Evolutionary conservation across 2,888 invertebrate genomes (phyloP).

Genomic region (Hemithea aestivaria): DNA sequence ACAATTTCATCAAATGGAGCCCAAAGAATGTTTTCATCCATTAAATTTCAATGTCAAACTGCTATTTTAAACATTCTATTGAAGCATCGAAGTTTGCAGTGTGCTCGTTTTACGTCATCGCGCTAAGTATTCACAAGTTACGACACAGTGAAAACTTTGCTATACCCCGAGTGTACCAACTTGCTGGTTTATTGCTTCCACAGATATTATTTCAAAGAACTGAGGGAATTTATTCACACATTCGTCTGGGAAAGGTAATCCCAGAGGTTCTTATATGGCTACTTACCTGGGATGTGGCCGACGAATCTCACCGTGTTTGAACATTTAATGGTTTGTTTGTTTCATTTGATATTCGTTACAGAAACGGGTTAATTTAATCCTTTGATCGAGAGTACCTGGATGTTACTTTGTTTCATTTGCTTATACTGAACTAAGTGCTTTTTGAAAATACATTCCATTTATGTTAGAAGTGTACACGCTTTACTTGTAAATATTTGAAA

Average conservation of each 20-base stretch:
- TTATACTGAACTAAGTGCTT: too few species aligned
- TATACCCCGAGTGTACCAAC: conserved; percentile 68
- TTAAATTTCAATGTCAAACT: too few species aligned
- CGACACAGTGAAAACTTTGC: conserved; percentile 64
- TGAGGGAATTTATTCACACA: conserved; percentile 66
- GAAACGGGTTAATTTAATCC: background rate
- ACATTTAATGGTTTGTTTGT: conserved; percentile 1
- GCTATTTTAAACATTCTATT: too few species aligned
- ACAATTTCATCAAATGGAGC: too few species aligned
- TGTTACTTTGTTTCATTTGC: too few species aligned
- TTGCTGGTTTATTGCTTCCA: conserved; percentile 73
- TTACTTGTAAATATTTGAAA: too few species aligned
- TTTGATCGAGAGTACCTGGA: too few species aligned
- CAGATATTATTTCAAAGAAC: conserved; percentile 76
- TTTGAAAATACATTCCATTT: too few species aligned
- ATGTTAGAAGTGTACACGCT: too few species aligned
- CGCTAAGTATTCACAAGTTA: conserved; percentile 52
- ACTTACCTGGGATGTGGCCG: conserved; percentile 49
- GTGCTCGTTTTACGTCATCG: too few species aligned
- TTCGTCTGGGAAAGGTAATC: conserved; percentile 63
- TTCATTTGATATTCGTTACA: conserved; percentile 6
- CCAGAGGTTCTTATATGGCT: conserved; percentile 65
- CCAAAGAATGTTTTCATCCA: too few species aligned
- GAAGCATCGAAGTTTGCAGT: too few species aligned
- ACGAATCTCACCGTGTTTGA: conserved; percentile 42